Base-by-base conservation (phyloP, 2,797 vertebrate species). In the Trachurus trachurus region DNA sequence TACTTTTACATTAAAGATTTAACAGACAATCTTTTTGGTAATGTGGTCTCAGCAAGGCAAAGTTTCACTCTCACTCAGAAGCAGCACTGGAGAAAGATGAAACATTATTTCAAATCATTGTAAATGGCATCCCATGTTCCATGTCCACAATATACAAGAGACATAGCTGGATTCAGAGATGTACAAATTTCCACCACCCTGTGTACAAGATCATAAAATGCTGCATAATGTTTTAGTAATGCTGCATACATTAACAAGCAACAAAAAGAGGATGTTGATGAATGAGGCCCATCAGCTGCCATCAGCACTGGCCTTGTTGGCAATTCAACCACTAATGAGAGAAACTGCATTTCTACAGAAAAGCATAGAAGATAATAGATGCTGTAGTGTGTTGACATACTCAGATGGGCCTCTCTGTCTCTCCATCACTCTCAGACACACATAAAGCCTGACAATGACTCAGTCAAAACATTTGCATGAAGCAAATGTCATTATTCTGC, bases 321-420 rank as follows among this genome's bases (percentile, higher is more conserved):
- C 61, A 80, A 74, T 71, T 86, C 63, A 74, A 79, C 68, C 64
- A 75, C 66, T 83, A 82, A 85, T 83, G 78, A 88, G 37, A 71
- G 64, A 78, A 84, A 83, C 52, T 56, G 61, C 59, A 80, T 86
- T 79, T 78, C 71, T 49, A 72, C 40, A 63, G 39, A 39, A 29
- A 47, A 80, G 66, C 5, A 29, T 6, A 31, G 37, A 84, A 63
- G 76, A 80, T 78, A 79, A 80, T 74, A 74, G 65, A 71, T 29
- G 31, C 57, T 60, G 53, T n/a, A n/a, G n/a, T n/a, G n/a, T 80
- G 56, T 85, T 87, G 63, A 87, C 83, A 80, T 71, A 71, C 61
- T 79, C 50, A 39, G 59, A 65, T 59, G 68, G 64, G 54, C 42
- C 56, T 19, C 66, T 73, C n/a, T 37, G 34, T 37, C 34, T 37